Evolutionary conservation across 2,888 invertebrate genomes (phyloP).

Genomic region (Hydraecia micacea): DNA sequence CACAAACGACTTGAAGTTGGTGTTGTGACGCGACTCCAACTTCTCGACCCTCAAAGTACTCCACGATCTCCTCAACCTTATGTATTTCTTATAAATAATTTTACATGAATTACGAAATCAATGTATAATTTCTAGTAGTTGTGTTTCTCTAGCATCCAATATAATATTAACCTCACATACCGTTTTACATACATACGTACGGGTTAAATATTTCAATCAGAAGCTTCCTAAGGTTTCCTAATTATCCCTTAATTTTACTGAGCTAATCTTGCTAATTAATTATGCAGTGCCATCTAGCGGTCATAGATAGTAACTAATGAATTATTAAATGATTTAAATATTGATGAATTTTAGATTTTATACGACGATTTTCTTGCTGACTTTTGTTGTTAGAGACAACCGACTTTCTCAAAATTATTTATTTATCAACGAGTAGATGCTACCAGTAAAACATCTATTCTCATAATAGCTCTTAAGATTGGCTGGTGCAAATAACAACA

Average conservation of each 20-base stretch:
- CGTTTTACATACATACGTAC: not conserved
- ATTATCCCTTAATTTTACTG: not conserved
- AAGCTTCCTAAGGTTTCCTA: not conserved
- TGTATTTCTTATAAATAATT: not conserved
- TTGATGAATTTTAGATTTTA: not conserved
- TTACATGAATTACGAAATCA: not conserved
- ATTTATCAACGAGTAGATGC: no score
- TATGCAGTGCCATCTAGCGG: slow-evolving; percentile 33
- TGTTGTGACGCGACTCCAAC: no score
- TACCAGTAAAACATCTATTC: not conserved
- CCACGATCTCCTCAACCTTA: no score
- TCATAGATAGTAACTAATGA: not conserved
- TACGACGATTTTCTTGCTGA: not conserved
- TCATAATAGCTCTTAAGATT: not conserved
- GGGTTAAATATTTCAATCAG: not conserved
- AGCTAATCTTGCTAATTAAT: slow-evolving; percentile 15
- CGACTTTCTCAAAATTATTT: not conserved
- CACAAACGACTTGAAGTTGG: no score
- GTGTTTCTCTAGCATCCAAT: not conserved
- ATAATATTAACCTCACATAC: slow-evolving; percentile 4
- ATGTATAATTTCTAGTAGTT: not conserved
- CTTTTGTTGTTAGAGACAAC: not conserved
- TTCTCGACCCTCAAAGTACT: no score
- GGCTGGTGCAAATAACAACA: not conserved
- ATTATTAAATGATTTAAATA: not conserved